Evolutionary conservation across 2,888 invertebrate genomes (phyloP).

Genomic region (Drosophila rubida): DNA sequence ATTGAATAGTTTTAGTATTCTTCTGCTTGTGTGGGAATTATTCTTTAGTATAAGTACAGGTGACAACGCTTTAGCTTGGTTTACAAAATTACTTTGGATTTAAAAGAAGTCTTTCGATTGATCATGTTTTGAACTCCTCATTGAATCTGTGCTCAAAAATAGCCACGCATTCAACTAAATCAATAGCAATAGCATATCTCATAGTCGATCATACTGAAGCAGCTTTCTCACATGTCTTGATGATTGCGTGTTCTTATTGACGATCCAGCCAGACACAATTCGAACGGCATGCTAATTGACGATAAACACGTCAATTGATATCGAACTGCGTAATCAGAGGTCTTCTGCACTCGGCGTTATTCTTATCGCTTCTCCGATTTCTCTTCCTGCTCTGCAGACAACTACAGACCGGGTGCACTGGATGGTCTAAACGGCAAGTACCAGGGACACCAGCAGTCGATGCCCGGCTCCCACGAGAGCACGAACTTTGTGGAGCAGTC

Average conservation of each 20-base stretch:
- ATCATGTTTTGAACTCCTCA: too few species aligned
- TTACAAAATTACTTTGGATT: too few species aligned
- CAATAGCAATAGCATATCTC: not conserved
- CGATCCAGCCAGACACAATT: slow-evolving; percentile 52
- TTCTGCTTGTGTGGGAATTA: too few species aligned
- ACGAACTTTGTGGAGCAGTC: slow-evolving; percentile 86
- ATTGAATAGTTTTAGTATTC: too few species aligned
- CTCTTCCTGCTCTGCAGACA: slow-evolving; percentile 69
- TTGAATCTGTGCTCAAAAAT: too few species aligned
- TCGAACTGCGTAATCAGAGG: slow-evolving; percentile 23
- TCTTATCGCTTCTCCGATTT: slow-evolving; percentile 8
- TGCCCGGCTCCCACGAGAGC: slow-evolving; percentile 30
- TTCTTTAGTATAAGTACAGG: too few species aligned
- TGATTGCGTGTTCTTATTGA: slow-evolving; percentile 19
- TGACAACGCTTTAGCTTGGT: too few species aligned
- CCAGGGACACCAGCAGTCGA: slow-evolving; percentile 67
- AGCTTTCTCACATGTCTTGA: not conserved
- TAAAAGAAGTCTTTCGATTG: too few species aligned
- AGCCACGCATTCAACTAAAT: too few species aligned
- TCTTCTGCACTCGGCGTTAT: slow-evolving; percentile 38
- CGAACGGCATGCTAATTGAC: slow-evolving; percentile 48
- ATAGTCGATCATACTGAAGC: not conserved
- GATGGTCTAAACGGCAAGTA: slow-evolving; percentile 82
- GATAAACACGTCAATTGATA: slow-evolving; percentile 49
- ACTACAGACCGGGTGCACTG: slow-evolving; percentile 75